These are phyloP conservation scores for Arion vulgaris DNA, from an alignment of 1,140 invertebrate species.

Conservation along the genomic window DNA sequence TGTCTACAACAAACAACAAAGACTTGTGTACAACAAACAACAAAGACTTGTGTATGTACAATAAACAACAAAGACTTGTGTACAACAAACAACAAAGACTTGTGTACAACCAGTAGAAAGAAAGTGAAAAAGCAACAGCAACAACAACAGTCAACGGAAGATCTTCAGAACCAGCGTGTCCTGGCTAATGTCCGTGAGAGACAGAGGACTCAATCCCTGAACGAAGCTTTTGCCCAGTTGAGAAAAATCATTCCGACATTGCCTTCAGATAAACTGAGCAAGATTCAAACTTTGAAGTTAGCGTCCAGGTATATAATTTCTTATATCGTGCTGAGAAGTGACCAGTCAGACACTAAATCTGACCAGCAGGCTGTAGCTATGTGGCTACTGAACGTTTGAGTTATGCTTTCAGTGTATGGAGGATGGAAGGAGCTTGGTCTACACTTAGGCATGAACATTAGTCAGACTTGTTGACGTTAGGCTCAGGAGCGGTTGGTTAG, in stretches of 20 bases:
- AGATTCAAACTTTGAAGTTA: slow-evolving; percentile 96
- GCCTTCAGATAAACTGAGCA: slow-evolving; percentile 97
- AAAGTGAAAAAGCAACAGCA: slow-evolving; percentile 51
- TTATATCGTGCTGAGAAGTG: slow-evolving; percentile 81
- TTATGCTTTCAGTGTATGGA: slow-evolving; percentile 94
- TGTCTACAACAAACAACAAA: too few species aligned
- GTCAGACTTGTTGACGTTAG: too few species aligned
- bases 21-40: too few species aligned
- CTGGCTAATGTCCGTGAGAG: slow-evolving; percentile 97
- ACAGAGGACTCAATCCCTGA: slow-evolving; percentile 94
- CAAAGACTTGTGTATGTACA: too few species aligned
- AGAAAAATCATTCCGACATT: slow-evolving; percentile 96
- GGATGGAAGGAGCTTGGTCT: slow-evolving; percentile 92
- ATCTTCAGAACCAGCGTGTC: slow-evolving; percentile 80
- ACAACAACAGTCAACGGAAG: slow-evolving; percentile 57
- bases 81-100: background rate
- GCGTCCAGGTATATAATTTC: slow-evolving; percentile 83
- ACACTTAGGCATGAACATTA: slow-evolving; percentile 14
- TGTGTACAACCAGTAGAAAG: slow-evolving; percentile 28
- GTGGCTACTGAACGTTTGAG: slow-evolving; percentile 90
- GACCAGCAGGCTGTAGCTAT: slow-evolving; percentile 78
- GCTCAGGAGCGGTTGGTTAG: background rate
- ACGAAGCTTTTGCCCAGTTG: slow-evolving; percentile 93
- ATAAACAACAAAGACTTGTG: too few species aligned
- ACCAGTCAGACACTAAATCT: slow-evolving; percentile 56